A percentile compares a stretch with the other conserved stretches of the same genome.
phyloP scores from a whole-genome alignment of 1,140 invertebrate genomes.

The Limonius californicus region DNA sequence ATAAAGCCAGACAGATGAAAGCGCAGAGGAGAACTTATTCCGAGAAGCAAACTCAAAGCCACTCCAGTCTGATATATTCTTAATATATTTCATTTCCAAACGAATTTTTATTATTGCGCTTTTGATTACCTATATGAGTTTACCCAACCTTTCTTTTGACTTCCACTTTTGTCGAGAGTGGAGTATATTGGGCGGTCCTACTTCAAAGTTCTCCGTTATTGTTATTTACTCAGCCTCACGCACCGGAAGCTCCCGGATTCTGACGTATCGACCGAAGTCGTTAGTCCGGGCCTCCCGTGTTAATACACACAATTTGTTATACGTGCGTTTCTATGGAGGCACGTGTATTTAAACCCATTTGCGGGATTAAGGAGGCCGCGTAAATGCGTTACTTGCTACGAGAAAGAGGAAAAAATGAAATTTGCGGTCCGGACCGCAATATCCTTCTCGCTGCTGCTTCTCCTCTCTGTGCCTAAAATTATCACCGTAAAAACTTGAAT shows the following conservation, averaged over 20 bases:
- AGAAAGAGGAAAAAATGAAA: constrained; percentile 4
- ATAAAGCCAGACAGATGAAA: no score
- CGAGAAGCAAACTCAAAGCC: no score
- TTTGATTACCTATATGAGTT: constrained; percentile 9
- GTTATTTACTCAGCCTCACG: constrained; percentile 10
- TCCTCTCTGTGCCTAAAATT: no score
- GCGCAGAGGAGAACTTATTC: no score
- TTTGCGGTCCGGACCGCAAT: neutral
- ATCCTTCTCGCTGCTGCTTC: no score
- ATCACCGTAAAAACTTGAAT: no score
- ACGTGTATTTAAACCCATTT: constrained; percentile 14
- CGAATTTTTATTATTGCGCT: neutral
- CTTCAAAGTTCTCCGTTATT: constrained; percentile 9
- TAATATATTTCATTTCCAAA: neutral
- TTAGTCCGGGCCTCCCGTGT: neutral
- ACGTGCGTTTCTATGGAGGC: constrained; percentile 1
- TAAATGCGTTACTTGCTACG: constrained; percentile 1
- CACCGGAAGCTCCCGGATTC: constrained; percentile 3
- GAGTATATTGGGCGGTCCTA: neutral
- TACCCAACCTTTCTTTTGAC: neutral
- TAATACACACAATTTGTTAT: constrained; percentile 14
- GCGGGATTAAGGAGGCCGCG: neutral
- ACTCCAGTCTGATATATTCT: neutral
- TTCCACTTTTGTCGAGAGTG: neutral
- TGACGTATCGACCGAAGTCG: constrained; percentile 8